These are phyloP conservation scores for Candoia aspera DNA, from an alignment of 2,113 vertebrate genomes.

Conservation along the genomic window DNA sequence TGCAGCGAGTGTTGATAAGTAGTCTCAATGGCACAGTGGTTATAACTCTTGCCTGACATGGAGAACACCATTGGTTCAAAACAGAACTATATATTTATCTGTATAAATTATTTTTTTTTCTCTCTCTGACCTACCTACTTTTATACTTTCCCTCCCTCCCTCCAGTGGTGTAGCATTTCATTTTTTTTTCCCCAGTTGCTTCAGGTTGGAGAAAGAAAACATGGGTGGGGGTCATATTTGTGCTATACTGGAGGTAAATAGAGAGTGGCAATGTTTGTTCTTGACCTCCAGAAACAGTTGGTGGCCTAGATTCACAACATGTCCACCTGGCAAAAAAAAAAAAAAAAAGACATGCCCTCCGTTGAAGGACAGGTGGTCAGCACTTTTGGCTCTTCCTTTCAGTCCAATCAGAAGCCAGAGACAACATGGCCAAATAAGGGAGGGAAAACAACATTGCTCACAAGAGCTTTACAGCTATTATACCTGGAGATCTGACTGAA, in stretches of 20 bases:
- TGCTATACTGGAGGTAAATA: neutral
- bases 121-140: neutral
- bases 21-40: neutral
- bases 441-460: neutral
- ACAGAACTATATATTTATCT: neutral
- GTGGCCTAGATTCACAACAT: neutral
- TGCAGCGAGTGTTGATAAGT: neutral
- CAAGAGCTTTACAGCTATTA: neutral
- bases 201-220: neutral
- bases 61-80: neutral
- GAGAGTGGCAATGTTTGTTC: neutral
- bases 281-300: neutral
- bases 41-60: neutral
- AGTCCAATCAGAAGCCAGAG: neutral
- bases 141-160: neutral
- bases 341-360: neutral
- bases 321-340: neutral
- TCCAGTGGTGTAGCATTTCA: neutral
- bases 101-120: neutral
- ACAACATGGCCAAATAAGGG: neutral
- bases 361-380: no score
- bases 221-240: neutral
- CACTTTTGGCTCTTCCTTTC: neutral
- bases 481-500: neutral
- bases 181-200: neutral